These are phyloP conservation scores for Noctua comes DNA, from an alignment of 2,888 invertebrate genomes.

Conservation along the genomic window DNA sequence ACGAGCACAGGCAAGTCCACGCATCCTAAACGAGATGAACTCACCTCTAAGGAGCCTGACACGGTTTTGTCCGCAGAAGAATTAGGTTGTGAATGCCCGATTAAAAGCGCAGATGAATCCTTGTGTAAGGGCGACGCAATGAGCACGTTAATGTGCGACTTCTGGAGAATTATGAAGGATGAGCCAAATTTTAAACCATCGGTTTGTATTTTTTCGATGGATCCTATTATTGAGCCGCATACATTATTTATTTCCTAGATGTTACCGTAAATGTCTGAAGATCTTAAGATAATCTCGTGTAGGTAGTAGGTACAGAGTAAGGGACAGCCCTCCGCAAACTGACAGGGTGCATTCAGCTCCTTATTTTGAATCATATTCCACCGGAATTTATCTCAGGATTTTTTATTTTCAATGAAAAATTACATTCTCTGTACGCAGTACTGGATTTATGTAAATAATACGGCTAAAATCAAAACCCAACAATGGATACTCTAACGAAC, in stretches of 20 bases:
- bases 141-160: constrained; percentile 81
- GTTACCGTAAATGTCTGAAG: too few relatives aligned
- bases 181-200: constrained; percentile 79
- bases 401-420: too few relatives aligned
- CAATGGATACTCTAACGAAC: too few relatives aligned
- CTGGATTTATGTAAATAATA: too few relatives aligned
- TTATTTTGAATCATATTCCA: too few relatives aligned
- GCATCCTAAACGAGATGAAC: neutral
- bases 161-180: constrained; percentile 84
- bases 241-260: neutral
- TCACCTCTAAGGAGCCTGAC: neutral
- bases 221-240: neutral
- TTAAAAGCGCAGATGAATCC: neutral
- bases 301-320: too few relatives aligned
- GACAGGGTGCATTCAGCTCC: too few relatives aligned
- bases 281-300: too few relatives aligned
- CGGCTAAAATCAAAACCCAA: too few relatives aligned
- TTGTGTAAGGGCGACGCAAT: constrained; percentile 64
- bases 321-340: too few relatives aligned
- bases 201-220: constrained; percentile 66
- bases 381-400: too few relatives aligned
- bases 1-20: neutral
- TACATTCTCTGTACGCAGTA: too few relatives aligned
- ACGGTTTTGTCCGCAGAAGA: neutral
- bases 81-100: neutral